Evolutionary conservation across 2,113 vertebrate species (phyloP).

Genomic region (Athene cunicularia): DNA sequence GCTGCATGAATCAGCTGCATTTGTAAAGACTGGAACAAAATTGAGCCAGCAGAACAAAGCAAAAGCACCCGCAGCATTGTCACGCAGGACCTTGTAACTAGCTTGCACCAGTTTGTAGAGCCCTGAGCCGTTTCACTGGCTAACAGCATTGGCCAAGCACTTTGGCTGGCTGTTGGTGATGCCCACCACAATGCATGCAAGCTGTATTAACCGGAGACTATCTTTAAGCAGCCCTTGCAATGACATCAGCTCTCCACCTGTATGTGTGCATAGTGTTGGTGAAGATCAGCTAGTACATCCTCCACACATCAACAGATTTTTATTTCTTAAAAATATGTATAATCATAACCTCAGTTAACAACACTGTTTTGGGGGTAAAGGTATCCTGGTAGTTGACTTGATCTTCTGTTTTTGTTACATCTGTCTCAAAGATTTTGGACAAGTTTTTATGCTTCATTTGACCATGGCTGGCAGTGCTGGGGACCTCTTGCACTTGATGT

Average conservation of each 20-base stretch:
- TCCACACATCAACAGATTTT: not conserved
- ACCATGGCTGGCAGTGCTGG: not conserved
- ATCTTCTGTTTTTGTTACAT: not conserved
- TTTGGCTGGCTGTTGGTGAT: not conserved
- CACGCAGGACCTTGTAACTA: not conserved
- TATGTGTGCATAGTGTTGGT: not conserved
- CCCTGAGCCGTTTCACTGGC: fast-evolving
- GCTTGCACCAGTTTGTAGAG: not conserved
- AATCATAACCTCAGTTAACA: not conserved
- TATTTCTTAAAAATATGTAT: not conserved
- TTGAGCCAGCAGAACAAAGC: not conserved
- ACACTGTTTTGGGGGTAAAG: not conserved
- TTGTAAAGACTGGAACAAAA: not conserved
- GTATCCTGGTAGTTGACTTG: not conserved
- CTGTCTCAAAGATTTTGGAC: not conserved
- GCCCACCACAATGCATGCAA: not conserved
- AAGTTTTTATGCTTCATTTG: not conserved
- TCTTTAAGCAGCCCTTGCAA: not conserved
- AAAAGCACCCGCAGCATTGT: not conserved
- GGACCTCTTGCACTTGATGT: not conserved
- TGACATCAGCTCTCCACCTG: not conserved
- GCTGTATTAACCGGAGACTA: not conserved
- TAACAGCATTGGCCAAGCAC: not conserved
- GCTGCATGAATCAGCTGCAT: not conserved
- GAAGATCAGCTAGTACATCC: not conserved